Evolutionary conservation across 2,888 invertebrate genomes (phyloP).

Genomic region (Alloplasta piceator): DNA sequence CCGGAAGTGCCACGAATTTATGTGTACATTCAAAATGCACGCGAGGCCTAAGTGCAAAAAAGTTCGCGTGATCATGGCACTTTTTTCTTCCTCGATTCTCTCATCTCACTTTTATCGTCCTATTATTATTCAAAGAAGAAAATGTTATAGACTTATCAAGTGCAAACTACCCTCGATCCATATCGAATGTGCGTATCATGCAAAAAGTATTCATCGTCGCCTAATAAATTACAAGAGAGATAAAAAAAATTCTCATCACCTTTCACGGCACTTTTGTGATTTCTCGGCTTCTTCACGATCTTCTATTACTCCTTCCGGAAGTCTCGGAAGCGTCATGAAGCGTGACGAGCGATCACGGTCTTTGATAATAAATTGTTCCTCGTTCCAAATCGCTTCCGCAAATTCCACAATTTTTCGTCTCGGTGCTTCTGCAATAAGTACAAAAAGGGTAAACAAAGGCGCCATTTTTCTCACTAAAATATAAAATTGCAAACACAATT

Average conservation of each 20-base stretch:
- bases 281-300: not conserved
- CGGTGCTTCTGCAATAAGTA: conserved; percentile 31
- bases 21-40: too few species aligned
- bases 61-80: conserved; percentile 18
- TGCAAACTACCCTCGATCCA: conserved; percentile 20
- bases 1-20: too few species aligned
- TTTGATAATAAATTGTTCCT: conserved; percentile 7
- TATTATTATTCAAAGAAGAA: conserved; percentile 7
- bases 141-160: conserved; percentile 16
- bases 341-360: conserved; percentile 4
- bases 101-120: not conserved
- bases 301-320: conserved; percentile 16
- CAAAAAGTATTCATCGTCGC: not conserved
- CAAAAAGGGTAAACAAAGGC: too few species aligned
- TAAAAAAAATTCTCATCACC: conserved; percentile 47
- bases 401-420: not conserved
- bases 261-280: conserved; percentile 20
- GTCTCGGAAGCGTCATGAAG: not conserved
- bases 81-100: not conserved
- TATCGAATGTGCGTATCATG: conserved; percentile 9
- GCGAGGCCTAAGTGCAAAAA: conserved; percentile 4
- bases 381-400: not conserved
- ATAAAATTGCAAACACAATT: too few species aligned
- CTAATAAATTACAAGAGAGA: not conserved
- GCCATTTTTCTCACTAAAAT: too few species aligned